Percentiles rank a stretch among this genome's conserved stretches.
phyloP scores from a whole-genome alignment of 2,888 invertebrate genomes.

The Apeira syringaria region DNA sequence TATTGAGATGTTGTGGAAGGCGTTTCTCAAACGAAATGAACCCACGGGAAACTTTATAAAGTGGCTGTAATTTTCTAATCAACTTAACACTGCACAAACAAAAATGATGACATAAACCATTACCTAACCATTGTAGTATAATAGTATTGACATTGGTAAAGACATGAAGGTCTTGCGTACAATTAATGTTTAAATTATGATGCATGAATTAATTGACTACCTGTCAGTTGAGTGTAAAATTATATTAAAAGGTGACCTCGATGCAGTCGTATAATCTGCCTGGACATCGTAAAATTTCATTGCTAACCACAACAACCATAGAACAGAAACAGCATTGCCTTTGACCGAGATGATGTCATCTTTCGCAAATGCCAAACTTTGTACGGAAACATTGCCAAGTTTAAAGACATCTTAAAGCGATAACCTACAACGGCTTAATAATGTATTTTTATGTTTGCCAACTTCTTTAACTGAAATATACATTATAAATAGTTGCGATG shows the following conservation, averaged over 20 bases:
- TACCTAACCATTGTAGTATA: conserved; percentile 14
- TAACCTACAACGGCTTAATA: conserved; percentile 23
- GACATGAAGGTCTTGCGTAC: conserved; percentile 32
- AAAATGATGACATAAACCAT: conserved; percentile 18
- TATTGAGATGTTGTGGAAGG: conserved; percentile 1
- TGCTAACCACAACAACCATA: conserved; percentile 35
- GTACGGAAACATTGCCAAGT: conserved; percentile 36
- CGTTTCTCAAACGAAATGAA: conserved; percentile 6
- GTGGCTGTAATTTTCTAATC: conserved; percentile 9
- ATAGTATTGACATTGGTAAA: conserved; percentile 37
- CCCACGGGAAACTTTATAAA: conserved; percentile 6
- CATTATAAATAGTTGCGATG: not conserved
- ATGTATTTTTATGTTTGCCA: conserved; percentile 19
- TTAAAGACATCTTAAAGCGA: conserved; percentile 30
- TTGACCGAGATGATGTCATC: conserved; percentile 51
- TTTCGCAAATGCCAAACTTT: conserved; percentile 37
- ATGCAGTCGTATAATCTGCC: conserved; percentile 41
- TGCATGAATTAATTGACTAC: conserved; percentile 20
- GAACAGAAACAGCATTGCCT: conserved; percentile 39
- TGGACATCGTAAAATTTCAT: conserved; percentile 56
- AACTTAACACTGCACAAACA: conserved; percentile 12
- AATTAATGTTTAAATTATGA: conserved; percentile 37
- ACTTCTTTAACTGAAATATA: conserved; percentile 9
- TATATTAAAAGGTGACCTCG: conserved; percentile 31
- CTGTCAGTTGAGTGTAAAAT: conserved; percentile 20